phyloP scores from a whole-genome alignment of 2,113 vertebrate genomes.

The Rattus rattus region DNA sequence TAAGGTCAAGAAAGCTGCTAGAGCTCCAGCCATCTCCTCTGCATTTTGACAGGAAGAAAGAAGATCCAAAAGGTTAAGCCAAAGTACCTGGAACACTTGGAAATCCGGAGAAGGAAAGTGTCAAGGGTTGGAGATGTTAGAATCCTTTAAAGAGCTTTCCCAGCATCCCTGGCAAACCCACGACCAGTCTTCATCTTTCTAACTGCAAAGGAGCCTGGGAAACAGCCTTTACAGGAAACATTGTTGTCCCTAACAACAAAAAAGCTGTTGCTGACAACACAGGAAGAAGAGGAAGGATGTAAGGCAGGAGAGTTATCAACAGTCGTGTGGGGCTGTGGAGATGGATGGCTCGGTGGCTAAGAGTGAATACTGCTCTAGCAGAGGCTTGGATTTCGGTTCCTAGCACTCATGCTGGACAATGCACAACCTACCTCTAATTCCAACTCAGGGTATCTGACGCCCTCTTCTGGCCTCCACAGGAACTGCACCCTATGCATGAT shows the following conservation, averaged over 20 bases:
- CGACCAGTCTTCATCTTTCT: background rate
- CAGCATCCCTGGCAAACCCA: background rate
- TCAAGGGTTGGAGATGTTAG: background rate
- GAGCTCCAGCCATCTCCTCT: constrained; percentile 10
- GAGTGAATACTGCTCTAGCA: background rate
- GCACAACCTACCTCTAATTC: background rate
- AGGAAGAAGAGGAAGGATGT: constrained; percentile 6
- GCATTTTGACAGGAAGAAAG: background rate
- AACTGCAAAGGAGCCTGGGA: background rate
- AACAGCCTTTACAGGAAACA: background rate
- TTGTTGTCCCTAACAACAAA: background rate
- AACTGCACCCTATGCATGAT: background rate
- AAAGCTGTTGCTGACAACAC: background rate
- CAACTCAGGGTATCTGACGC: background rate
- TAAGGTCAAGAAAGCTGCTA: background rate
- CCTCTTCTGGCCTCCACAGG: background rate
- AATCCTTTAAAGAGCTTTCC: background rate
- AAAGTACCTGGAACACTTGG: background rate
- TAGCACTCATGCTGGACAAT: background rate
- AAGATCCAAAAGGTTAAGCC: background rate
- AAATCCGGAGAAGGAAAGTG: too few species aligned
- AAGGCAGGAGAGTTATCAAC: background rate
- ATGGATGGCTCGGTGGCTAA: background rate
- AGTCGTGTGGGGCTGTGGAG: background rate
- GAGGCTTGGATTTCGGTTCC: background rate